A percentile compares a stretch with the other conserved stretches of the same genome.
These are phyloP conservation scores for Campopleginae sp. DNA, from an alignment of 2,888 invertebrate species.

Conservation along the genomic window DNA sequence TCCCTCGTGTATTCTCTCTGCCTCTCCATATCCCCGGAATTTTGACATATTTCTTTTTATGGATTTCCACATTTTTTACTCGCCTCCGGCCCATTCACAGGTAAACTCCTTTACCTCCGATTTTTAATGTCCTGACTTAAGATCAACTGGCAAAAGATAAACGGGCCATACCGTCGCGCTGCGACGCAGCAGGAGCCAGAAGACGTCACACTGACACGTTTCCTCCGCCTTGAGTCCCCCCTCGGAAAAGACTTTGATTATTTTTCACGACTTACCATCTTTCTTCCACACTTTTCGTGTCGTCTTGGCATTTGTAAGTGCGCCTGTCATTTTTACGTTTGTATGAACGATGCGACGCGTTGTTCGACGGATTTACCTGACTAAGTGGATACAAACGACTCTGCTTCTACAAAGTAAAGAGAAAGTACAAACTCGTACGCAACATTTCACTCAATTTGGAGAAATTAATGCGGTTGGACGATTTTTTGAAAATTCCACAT, in stretches of 20 bases:
- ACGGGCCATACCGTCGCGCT: neutral
- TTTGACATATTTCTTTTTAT: constrained; percentile 21
- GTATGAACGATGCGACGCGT: neutral
- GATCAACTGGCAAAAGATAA: constrained; percentile 5
- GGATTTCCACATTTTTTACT: constrained; percentile 13
- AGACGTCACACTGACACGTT: constrained; percentile 31
- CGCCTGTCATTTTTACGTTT: neutral
- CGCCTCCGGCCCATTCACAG: neutral
- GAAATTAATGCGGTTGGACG: too few relatives aligned
- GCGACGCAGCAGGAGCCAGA: constrained; percentile 36
- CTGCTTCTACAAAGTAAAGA: too few relatives aligned
- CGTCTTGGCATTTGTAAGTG: neutral
- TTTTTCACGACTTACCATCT: neutral
- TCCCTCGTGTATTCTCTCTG: constrained; percentile 1
- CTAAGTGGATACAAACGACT: neutral
- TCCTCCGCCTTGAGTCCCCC: constrained; percentile 2
- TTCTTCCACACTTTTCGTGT: constrained; percentile 1
- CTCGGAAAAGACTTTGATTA: constrained; percentile 13
- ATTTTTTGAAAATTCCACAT: too few relatives aligned
- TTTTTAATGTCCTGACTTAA: constrained; percentile 18
- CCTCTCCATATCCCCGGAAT: constrained; percentile 3
- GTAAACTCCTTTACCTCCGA: neutral
- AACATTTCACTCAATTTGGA: too few relatives aligned
- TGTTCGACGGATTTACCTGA: neutral
- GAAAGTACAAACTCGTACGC: too few relatives aligned